Conservation (phyloP, 2,888 invertebrate species). For the Acanthosepion lycidas region DNA sequence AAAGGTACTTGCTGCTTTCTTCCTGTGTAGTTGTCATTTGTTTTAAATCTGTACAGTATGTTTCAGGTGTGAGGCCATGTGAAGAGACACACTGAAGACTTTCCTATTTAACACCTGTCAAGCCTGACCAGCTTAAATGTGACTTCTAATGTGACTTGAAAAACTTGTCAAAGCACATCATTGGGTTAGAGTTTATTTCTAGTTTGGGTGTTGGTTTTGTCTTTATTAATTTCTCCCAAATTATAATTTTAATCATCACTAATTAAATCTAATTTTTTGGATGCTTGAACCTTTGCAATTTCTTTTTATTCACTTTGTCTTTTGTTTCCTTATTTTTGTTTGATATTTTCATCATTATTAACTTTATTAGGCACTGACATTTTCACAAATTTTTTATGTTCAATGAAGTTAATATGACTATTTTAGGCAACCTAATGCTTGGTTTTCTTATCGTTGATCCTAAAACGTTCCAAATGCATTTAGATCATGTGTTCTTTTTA, state of each 20-base stretch:
- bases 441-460: not conserved
- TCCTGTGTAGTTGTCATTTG: too few relatives aligned
- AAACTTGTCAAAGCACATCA: not conserved
- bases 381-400: too few relatives aligned
- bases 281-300: not conserved
- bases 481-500: not conserved
- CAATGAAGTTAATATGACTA: too few relatives aligned
- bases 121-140: not conserved
- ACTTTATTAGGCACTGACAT: not conserved
- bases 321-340: not conserved
- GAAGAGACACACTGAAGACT: not conserved
- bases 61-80: not conserved
- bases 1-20: too few relatives aligned
- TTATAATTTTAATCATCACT: not conserved
- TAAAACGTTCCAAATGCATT: not conserved
- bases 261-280: not conserved
- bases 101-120: not conserved
- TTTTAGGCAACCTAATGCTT: not conserved
- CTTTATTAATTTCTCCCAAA: not conserved
- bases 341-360: not conserved
- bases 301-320: not conserved
- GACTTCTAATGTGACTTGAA: not conserved
- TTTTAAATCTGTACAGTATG: not conserved
- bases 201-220: not conserved
- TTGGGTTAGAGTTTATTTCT: constrained; percentile 3